These are phyloP conservation scores for Drosophila mayaguana DNA, from an alignment of 2,888 invertebrate species.

Conservation along the genomic window DNA sequence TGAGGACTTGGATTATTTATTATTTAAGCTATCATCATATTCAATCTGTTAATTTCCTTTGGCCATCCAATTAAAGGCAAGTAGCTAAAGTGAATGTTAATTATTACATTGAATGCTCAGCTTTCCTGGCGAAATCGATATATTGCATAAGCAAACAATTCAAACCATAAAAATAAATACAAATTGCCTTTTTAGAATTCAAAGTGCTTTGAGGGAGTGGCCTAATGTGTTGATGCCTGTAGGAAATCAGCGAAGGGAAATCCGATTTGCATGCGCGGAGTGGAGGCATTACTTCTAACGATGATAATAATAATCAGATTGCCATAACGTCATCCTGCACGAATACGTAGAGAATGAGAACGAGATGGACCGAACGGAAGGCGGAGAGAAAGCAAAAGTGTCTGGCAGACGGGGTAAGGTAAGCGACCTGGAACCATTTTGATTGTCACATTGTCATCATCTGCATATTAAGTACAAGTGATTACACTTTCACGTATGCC, in stretches of 20 bases:
- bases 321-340: conserved; percentile 58
- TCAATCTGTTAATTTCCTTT: neutral
- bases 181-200: conserved; percentile 75
- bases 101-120: conserved; percentile 3
- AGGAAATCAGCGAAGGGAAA: conserved; percentile 58
- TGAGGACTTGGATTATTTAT: no score
- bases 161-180: conserved; percentile 57
- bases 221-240: conserved; percentile 68
- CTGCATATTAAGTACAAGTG: conserved; percentile 79
- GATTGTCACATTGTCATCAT: conserved; percentile 80
- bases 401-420: conserved; percentile 33
- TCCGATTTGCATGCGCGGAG: conserved; percentile 50
- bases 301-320: conserved; percentile 78
- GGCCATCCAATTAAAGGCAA: no score
- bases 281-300: conserved; percentile 65
- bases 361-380: neutral
- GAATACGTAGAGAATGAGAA: conserved; percentile 1
- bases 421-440: conserved; percentile 76
- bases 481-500: conserved; percentile 66
- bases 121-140: neutral
- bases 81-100: neutral
- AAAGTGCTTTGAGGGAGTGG: conserved; percentile 42
- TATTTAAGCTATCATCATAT: no score
- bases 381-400: conserved; percentile 6
- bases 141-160: conserved; percentile 27